Base-by-base conservation (phyloP, 1,140 invertebrate species). In the Penaeus chinensis region DNA sequence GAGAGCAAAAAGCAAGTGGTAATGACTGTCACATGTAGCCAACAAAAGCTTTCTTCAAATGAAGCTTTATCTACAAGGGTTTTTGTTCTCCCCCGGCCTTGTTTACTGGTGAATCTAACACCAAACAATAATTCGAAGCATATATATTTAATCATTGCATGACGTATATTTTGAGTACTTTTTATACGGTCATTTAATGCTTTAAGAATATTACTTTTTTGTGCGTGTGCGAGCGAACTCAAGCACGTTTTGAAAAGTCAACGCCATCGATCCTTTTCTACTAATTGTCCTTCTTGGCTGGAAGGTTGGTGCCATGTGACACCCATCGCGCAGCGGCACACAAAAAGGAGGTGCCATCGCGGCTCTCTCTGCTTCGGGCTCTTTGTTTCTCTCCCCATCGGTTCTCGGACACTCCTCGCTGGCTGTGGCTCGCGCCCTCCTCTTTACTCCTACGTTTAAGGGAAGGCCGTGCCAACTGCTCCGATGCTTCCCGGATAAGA, bases 41-140 rank as follows among this genome's bases (percentile, higher is more conserved):
- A 66, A 85, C 84, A 85, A 85, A 85, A 85, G 61, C 76, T 85
- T 85, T 66, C 84, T 85, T 78, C 74, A 85, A 78, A 84, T 84
- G 61, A 83, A 54, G 22, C 65, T 74, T 69, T 74, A 32, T 22
- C 60, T 62, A 54, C 42, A 47, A 54, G 54, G 54, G 77, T 22
- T 71, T 71, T 71, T 71, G 66, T 71, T 32, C 66, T 32, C 16
- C 22, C n/a, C 32, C 66, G 32, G 66, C 54, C 54, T 54, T 54
- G 54, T 54, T 54, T 54, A 54, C 54, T 54, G 54, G 54, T 54
- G 54, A 54, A 54, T 54, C 54, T 54, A 54, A 54, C 54, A 54
- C 54, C 54, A 54, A 54, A 54, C 54, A 54, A 54, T 54, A 54
- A 54, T 54, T 54, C 54, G 54, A 54, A 54, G 54, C 54, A 54